These are phyloP conservation scores for Vanacampus margaritifer DNA, from an alignment of 2,113 vertebrate genomes.

Conservation along the genomic window DNA sequence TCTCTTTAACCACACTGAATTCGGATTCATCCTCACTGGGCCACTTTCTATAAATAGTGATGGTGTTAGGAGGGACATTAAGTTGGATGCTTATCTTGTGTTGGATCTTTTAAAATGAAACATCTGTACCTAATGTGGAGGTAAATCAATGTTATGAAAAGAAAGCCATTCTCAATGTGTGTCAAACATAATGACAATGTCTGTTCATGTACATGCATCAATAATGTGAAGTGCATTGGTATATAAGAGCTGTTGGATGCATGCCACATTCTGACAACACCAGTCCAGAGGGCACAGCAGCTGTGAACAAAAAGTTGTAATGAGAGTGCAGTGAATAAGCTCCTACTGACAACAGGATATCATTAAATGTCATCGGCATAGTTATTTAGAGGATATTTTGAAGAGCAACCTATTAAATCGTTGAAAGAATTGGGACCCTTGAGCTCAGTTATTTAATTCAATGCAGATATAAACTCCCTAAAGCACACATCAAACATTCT, in stretches of 20 bases:
- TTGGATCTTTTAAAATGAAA: neutral
- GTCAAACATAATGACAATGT: neutral
- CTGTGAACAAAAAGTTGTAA: slow-evolving; percentile 3
- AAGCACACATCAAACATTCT: neutral
- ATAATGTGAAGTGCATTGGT: neutral
- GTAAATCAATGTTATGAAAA: neutral
- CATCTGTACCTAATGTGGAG: neutral
- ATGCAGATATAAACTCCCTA: neutral
- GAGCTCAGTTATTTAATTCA: neutral
- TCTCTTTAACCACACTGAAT: no score
- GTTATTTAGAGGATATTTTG: neutral
- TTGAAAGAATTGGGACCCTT: neutral
- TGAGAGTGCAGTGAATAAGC: slow-evolving; percentile 2
- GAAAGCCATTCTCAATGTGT: neutral
- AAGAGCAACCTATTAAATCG: neutral
- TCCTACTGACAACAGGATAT: slow-evolving; percentile 6
- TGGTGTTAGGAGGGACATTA: neutral
- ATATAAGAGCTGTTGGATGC: neutral
- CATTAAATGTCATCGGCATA: slow-evolving; percentile 3
- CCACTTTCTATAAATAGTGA: neutral
- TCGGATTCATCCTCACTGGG: no score
- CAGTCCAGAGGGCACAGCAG: neutral
- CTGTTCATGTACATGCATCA: neutral
- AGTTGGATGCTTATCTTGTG: neutral
- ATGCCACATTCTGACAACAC: slow-evolving; percentile 1